Evolutionary conservation across 2,888 invertebrate genomes (phyloP), one percentile per base, ranked within the genome.

Genomic region (Drosophila anomelani): DNA sequence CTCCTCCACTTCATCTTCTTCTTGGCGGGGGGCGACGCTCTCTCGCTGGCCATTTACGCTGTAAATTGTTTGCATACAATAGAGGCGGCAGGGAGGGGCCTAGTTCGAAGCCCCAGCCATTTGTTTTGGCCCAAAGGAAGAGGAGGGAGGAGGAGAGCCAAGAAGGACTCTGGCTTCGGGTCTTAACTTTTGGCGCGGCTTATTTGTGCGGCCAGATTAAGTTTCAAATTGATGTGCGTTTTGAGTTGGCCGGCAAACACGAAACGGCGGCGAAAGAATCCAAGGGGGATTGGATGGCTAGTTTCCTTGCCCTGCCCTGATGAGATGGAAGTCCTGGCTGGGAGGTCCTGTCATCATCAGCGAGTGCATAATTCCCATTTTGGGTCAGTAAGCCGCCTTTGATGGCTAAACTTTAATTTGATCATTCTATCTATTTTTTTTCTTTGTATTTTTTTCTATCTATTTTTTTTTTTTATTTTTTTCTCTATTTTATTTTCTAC

Each of bases 171-270:
- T 17, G 34, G 26, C 66, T 41, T 32, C 68, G 46, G 82, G 86
- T 85, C 82, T 86, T 88, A 86, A 88, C 82, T 85, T 86, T 79
- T 81, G 88, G 85, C 78, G 80, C 75, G 79, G 82, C 82, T 88
- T 86, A 81, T 88, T 88, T 86, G 87, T 81, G 81, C 77, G 78
- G 77, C 85, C 78, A 87, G 86, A 88, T 87, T 87, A 87, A 83
- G 87, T 88, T 87, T 86, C 84, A 87, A 88, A 88, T 88, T 85
- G 86, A 85, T 85, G 88, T 78, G 78, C 86, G 76, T 79, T 81
- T 75, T 76, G 74, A 82, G 77, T 72, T 56, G 41, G 43, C 61
- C 70, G 47, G 60, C 34, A 57, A 69, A 51, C 51, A 61, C 53
- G 34, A 47, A 49, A 47, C 39, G 10, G 51, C 15, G 36, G 36